A percentile compares a stretch with the other conserved stretches of the same genome.
These are phyloP conservation scores for Polymixis flavicincta DNA, from an alignment of 2,888 invertebrate genomes.

Conservation along the genomic window DNA sequence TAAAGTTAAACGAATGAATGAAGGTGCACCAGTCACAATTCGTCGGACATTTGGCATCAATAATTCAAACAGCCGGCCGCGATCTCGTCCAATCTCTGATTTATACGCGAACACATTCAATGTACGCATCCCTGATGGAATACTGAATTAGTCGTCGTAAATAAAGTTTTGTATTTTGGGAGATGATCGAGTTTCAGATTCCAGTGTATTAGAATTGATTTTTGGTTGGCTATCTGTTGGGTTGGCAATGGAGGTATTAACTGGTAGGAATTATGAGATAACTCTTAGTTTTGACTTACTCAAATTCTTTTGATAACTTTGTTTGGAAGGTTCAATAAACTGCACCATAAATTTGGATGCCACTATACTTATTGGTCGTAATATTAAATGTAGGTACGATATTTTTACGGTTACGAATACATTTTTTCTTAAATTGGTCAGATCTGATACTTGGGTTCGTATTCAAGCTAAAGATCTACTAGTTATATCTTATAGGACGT, in stretches of 20 bases:
- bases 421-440: not conserved
- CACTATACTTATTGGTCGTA: not conserved
- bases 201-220: conserved; percentile 40
- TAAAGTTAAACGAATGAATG: conserved; percentile 58
- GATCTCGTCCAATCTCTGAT: conserved; percentile 67
- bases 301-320: too few relatives aligned
- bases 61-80: conserved; percentile 65
- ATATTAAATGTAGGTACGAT: not conserved
- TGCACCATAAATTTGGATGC: not conserved
- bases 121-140: conserved; percentile 60
- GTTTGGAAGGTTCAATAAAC: not conserved
- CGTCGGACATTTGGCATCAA: conserved; percentile 67
- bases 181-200: conserved; percentile 53
- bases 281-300: not conserved
- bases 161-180: conserved; percentile 58
- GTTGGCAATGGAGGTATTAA: not conserved
- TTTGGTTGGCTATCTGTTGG: not conserved
- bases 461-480: not conserved
- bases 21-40: conserved; percentile 68
- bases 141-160: conserved; percentile 60
- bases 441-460: not conserved
- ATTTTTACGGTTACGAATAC: not conserved
- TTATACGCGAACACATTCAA: conserved; percentile 64
- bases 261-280: not conserved
- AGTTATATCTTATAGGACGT: not conserved